Conservation (phyloP, 2,888 invertebrate species). For the Drosophila diplacantha region DNA sequence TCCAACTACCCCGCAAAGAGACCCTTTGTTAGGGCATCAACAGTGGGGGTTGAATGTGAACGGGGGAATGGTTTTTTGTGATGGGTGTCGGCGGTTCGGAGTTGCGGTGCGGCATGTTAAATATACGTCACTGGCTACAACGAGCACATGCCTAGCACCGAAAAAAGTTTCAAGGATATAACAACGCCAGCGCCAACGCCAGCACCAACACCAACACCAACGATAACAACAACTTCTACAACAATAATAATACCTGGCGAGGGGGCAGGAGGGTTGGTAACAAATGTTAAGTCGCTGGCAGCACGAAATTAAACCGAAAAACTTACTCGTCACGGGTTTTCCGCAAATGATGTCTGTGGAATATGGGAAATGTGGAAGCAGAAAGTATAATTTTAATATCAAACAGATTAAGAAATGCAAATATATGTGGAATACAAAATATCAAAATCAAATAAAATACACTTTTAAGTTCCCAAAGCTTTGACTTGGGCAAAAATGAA, state of each 20-base stretch:
- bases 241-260: conserved; percentile 23
- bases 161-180: conserved; percentile 68
- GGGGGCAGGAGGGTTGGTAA: neutral
- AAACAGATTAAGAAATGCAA: neutral
- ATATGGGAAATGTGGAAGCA: neutral
- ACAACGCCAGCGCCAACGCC: conserved; percentile 48
- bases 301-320: conserved; percentile 22
- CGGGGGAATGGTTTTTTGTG: conserved; percentile 11
- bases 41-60: neutral
- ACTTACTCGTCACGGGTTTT: conserved; percentile 12
- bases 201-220: conserved; percentile 1
- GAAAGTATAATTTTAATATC: no score
- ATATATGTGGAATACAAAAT: neutral
- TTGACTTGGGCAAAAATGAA: neutral
- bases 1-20: neutral
- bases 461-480: neutral
- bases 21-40: conserved; percentile 1
- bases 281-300: conserved; percentile 57
- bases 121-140: conserved; percentile 66
- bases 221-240: conserved; percentile 43
- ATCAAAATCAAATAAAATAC: neutral
- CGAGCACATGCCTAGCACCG: conserved; percentile 62
- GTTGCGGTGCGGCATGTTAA: conserved; percentile 73
- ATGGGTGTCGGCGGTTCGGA: conserved; percentile 48
- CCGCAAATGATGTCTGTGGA: conserved; percentile 19